A percentile compares a stretch with the other conserved stretches of the same genome.
Conservation (phyloP, 2,113 vertebrate species). For the Corvus cornix region DNA sequence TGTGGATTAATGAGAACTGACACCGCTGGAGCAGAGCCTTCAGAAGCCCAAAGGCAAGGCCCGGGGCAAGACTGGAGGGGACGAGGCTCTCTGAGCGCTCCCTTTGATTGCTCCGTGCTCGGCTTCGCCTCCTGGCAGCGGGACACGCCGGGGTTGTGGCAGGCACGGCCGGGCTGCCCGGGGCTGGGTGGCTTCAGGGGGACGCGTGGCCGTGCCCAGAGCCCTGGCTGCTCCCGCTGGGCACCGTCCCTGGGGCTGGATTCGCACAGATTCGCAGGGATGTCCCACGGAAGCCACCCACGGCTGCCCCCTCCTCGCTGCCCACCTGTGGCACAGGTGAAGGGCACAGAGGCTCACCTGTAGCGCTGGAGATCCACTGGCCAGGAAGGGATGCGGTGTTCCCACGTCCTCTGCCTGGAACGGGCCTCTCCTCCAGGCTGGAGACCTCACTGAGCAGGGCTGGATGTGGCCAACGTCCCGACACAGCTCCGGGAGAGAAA, state of each 20-base stretch:
- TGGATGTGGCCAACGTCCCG: rapidly evolving
- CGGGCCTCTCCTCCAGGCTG: rapidly evolving
- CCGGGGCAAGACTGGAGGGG: not conserved
- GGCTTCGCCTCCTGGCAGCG: not conserved
- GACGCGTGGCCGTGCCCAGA: rapidly evolving
- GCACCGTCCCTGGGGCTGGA: rapidly evolving
- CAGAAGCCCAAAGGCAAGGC: constrained; percentile 41
- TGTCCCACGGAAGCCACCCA: rapidly evolving
- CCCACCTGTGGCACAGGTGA: rapidly evolving
- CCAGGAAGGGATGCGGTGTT: rapidly evolving
- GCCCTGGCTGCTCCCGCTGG: rapidly evolving
- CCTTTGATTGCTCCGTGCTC: not conserved
- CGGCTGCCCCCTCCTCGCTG: not conserved
- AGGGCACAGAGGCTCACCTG: not conserved
- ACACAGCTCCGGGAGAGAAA: not conserved
- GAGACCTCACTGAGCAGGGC: rapidly evolving
- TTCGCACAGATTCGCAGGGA: not conserved
- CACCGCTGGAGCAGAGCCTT: not conserved
- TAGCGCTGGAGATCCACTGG: rapidly evolving
- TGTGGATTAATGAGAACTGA: not conserved
- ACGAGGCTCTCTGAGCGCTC: not conserved
- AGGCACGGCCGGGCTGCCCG: not conserved
- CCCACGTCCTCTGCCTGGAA: rapidly evolving
- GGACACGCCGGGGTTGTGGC: not conserved
- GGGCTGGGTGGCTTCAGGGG: rapidly evolving